Percentiles rank a stretch among this genome's conserved stretches.
These are phyloP conservation scores for Cephalotes varians DNA, from an alignment of 2,888 invertebrate species.

Conservation along the genomic window DNA sequence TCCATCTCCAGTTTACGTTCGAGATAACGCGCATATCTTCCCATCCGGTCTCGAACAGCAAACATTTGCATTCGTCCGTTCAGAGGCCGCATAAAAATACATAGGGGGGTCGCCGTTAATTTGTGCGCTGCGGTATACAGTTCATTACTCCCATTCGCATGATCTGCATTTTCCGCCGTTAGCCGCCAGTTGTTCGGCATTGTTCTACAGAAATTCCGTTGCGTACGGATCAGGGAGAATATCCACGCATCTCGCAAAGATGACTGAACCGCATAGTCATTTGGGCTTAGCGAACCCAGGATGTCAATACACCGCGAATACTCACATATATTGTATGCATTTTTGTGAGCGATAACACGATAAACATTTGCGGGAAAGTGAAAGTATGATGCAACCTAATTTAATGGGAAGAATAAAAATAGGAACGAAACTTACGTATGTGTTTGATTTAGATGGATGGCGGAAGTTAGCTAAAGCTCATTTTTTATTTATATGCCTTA, in stretches of 20 bases:
- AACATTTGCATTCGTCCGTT: slow-evolving; percentile 1
- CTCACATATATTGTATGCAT: background rate
- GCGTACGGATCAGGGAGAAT: slow-evolving; percentile 29
- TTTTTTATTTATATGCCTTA: background rate
- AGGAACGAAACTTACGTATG: background rate
- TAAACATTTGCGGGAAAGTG: background rate
- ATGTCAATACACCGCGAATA: background rate
- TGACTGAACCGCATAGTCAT: background rate
- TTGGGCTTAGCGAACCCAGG: background rate
- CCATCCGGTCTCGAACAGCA: background rate
- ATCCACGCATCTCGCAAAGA: background rate
- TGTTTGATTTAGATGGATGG: background rate
- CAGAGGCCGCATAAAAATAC: background rate
- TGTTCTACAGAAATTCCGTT: slow-evolving; percentile 9
- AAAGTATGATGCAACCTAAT: background rate
- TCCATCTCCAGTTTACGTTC: background rate
- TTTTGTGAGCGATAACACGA: background rate
- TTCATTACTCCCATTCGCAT: slow-evolving; percentile 38
- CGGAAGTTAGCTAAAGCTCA: background rate
- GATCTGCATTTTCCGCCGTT: slow-evolving; percentile 42
- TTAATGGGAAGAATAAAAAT: background rate
- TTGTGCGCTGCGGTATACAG: background rate
- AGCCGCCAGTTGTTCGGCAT: background rate
- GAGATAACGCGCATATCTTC: background rate
- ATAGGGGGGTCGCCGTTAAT: slow-evolving; percentile 2